Evolutionary conservation across 1,140 invertebrate genomes (phyloP).

Genomic region (Aphelenchoides besseyi): DNA sequence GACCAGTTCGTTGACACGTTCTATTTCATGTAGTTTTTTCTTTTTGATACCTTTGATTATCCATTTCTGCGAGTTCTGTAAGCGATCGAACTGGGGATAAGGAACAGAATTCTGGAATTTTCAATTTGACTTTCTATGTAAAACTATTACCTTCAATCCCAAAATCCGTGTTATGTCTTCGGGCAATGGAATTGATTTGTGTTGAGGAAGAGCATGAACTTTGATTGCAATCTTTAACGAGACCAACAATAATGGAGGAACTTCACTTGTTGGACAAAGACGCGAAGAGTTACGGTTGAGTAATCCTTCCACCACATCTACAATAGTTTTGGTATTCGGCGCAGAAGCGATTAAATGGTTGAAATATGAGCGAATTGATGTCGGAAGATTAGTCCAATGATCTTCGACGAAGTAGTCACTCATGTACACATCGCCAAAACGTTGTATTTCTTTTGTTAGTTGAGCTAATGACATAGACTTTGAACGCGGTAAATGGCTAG

Average conservation of each 20-base stretch:
- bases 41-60: slow-evolving; percentile 35
- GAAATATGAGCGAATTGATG: too few relatives aligned
- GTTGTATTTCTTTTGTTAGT: slow-evolving; percentile 31
- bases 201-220: not conserved
- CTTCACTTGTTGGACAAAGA: too few relatives aligned
- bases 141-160: too few relatives aligned
- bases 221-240: not conserved
- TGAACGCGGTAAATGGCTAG: too few relatives aligned
- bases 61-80: not conserved
- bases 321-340: not conserved
- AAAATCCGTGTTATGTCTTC: too few relatives aligned
- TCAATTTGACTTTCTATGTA: too few relatives aligned
- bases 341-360: not conserved
- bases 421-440: slow-evolving; percentile 46
- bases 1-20: slow-evolving; percentile 33
- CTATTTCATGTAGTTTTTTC: slow-evolving; percentile 55
- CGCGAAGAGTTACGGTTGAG: not conserved
- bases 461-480: not conserved
- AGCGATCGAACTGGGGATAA: not conserved
- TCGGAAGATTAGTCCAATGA: slow-evolving; percentile 39
- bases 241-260: not conserved
- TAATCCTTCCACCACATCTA: not conserved
- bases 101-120: too few relatives aligned
- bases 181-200: not conserved
- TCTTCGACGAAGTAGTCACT: slow-evolving; percentile 44